Evolutionary conservation across 2,888 invertebrate genomes (phyloP), one percentile per base, ranked within the genome.

Genomic region (Camptogramma bilineatum): DNA sequence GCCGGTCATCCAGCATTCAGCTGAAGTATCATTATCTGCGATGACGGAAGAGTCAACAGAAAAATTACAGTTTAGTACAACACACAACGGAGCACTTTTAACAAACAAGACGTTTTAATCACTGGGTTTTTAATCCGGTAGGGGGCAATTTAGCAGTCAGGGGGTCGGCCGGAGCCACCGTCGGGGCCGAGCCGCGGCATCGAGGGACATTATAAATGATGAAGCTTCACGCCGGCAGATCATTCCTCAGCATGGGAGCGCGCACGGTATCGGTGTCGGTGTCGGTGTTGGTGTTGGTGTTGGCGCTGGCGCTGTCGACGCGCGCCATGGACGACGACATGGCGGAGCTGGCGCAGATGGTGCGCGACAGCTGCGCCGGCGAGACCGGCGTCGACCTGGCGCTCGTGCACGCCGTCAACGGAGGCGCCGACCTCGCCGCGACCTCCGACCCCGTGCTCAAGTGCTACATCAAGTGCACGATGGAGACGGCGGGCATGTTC

Each of bases 401-500:
- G 47, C 76, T 90, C 13, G 73, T 92, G 34, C 85, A 85, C 42
- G 70, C 77, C 24, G 81, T 91, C 1, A 87, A 92, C 75, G 82
- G 61, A 4, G 92, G 92, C n/a, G 81, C 82, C 0, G 81, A 81
- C 13, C 74, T 92, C 4, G 21, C 13, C 13, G 24, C 31, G 16
- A 73, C 79, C 77, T 76, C 82, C 0, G 91, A 91, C 72, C 70
- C 72, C 0, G 80, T 80, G 64, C 79, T 92, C 55, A 88, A 90
- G 72, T 92, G 92, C 77, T 92, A 92, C 81, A 81, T 88, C 68
- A 90, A 90, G 73, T 92, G 92, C 73, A 78, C 84, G 18, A 90
- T 92, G 92, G 92, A 91, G 80, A 90, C 87, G 24, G 87, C 89
- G 0, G 92, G 92, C 50, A 90, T 92, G 90, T 68, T 91, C 78